Conservation (phyloP, 2,113 vertebrate species). For the Pomatorhinus ruficollis region DNA sequence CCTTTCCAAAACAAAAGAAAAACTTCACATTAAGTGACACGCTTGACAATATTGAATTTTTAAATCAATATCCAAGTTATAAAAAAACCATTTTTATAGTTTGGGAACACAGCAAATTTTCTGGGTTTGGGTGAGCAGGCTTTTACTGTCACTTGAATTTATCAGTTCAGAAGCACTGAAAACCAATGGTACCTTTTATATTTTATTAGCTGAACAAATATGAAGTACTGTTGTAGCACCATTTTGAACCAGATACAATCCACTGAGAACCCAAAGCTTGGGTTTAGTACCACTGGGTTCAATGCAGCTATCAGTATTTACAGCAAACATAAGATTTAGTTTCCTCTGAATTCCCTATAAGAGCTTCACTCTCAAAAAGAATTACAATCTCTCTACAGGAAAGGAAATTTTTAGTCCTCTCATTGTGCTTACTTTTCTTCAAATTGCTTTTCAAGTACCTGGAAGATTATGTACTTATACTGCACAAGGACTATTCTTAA, state of each 20-base stretch:
- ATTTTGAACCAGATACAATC: neutral
- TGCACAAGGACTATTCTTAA: neutral
- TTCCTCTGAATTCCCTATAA: neutral
- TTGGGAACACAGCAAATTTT: neutral
- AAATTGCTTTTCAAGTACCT: slow-evolving; percentile 7
- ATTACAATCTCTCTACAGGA: neutral
- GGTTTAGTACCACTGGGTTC: neutral
- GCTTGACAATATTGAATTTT: neutral
- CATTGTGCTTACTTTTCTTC: neutral
- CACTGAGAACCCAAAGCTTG: neutral
- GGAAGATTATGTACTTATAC: neutral
- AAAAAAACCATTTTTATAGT: neutral
- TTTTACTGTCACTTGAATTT: slow-evolving; percentile 28
- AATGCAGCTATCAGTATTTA: slow-evolving; percentile 11
- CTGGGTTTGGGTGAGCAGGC: neutral
- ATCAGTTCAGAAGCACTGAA: neutral
- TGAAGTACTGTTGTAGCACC: neutral
- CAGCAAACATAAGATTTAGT: neutral
- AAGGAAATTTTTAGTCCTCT: neutral
- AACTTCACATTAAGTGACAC: neutral
- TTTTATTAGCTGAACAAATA: slow-evolving; percentile 44
- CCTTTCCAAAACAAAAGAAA: neutral
- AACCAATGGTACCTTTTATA: neutral
- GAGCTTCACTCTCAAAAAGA: neutral
- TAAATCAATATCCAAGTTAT: neutral